These are phyloP conservation scores for Megaustenia siamemsis DNA, from an alignment of 2,888 invertebrate genomes.

Conservation along the genomic window DNA sequence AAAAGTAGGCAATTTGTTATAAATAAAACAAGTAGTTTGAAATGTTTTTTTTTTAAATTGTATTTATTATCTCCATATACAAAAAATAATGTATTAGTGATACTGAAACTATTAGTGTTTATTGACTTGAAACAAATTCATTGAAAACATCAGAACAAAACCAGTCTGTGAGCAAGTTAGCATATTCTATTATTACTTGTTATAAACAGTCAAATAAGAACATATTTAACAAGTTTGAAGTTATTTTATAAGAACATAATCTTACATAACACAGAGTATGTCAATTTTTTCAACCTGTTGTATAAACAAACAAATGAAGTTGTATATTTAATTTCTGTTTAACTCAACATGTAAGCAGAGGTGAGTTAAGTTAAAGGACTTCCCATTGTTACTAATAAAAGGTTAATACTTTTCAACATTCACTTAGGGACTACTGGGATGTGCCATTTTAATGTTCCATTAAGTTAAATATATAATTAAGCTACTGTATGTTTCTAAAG, in stretches of 20 bases:
- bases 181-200: not conserved
- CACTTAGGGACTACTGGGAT: too few relatives aligned
- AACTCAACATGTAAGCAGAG: too few relatives aligned
- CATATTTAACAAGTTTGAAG: not conserved
- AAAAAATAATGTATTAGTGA: slow-evolving; percentile 35
- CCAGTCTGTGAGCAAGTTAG: not conserved
- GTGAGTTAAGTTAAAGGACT: too few relatives aligned
- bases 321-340: not conserved
- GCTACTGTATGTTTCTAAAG: too few relatives aligned
- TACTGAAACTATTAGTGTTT: not conserved
- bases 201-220: too few relatives aligned
- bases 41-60: not conserved
- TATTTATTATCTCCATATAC: slow-evolving; percentile 30
- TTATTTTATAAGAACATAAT: not conserved
- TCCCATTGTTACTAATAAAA: too few relatives aligned
- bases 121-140: not conserved
- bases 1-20: too few relatives aligned
- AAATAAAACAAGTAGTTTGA: too few relatives aligned
- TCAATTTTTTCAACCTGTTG: not conserved
- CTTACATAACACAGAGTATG: not conserved
- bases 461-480: too few relatives aligned
- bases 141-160: not conserved
- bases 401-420: too few relatives aligned
- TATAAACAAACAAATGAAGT: not conserved
- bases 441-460: too few relatives aligned